Conservation (phyloP, 2,797 vertebrate species). For the Eulemur rubriventer region DNA sequence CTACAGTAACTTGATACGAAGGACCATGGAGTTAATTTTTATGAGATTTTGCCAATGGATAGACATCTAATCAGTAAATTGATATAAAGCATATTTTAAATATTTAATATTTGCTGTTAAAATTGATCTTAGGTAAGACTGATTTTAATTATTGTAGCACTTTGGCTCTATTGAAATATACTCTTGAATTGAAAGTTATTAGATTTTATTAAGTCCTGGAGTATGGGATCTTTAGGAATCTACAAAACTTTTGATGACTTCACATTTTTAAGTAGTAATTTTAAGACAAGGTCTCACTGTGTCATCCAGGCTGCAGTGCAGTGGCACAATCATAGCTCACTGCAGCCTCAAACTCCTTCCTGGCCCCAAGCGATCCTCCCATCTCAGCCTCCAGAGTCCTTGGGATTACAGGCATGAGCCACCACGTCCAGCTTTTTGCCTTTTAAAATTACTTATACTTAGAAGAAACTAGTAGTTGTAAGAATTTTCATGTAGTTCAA, state of each 20-base stretch:
- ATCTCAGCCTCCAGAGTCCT: not conserved
- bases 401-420: not conserved
- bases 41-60: not conserved
- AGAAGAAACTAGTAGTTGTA: not conserved
- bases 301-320: not conserved
- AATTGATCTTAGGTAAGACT: not conserved
- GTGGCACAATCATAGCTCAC: not conserved
- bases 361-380: not conserved
- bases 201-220: not conserved
- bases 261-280: not conserved
- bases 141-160: not conserved
- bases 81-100: not conserved
- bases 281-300: not conserved
- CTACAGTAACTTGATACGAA: not conserved
- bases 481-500: not conserved
- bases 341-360: not conserved
- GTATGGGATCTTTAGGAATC: not conserved
- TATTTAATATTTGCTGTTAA: slow-evolving; percentile 27
- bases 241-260: not conserved
- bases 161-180: not conserved
- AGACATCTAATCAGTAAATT: not conserved
- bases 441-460: not conserved
- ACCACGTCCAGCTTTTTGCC: not conserved
- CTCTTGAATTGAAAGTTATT: not conserved
- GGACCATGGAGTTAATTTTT: not conserved